Evolutionary conservation across 2,888 invertebrate genomes (phyloP), one percentile per base, ranked within the genome.

Genomic region (Tubiluchus corallicola): DNA sequence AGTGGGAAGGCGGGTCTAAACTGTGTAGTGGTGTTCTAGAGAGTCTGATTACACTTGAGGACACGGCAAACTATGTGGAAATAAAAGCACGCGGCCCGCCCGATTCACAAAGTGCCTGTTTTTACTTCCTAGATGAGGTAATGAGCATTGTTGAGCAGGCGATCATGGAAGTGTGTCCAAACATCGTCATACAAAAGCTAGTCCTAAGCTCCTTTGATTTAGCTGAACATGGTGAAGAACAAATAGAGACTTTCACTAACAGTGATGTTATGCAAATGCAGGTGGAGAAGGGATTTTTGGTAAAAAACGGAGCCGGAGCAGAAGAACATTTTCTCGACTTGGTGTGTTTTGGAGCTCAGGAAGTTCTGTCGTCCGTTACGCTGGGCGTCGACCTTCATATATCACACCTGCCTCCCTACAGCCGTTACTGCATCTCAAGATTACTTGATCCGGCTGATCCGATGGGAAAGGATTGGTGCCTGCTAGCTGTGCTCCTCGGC

Each of bases 41-140:
- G 59, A 74, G 76, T 43, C 65, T 80, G 43, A 66, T 80, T 15
- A 75, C 74, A 3, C 64, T 76, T 50, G 73, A 73, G 50, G 39
- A 29, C n/a, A 29, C n/a, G 29, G 29, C 29, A 9, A 71, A 73
- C 50, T 72, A 65, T 50, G 67, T 77, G 37, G 77, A 78, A 60
- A 66, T 78, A 38, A 74, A 74, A 66, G 72, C 77, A 17, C 67
- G 77, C 2, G 77, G 77, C 40, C 75, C 76, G 19, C 64, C 66
- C 15, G 68, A 70, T 17, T 65, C 68, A 16, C 67, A 70, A 9
- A 60, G 67, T 20, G 69, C 71, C 42, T 74, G 74, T 56, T 80
- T 79, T 58, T 74, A 75, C 53, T 75, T 80, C 57, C 64, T 79
- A 48, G 75, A 77, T 53, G 75, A 79, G 54, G 68, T 79, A 48